Percentiles rank a stretch among this genome's conserved stretches.
Conservation (phyloP, 2,888 invertebrate genomes). For the Mechanitis mazaeus region DNA sequence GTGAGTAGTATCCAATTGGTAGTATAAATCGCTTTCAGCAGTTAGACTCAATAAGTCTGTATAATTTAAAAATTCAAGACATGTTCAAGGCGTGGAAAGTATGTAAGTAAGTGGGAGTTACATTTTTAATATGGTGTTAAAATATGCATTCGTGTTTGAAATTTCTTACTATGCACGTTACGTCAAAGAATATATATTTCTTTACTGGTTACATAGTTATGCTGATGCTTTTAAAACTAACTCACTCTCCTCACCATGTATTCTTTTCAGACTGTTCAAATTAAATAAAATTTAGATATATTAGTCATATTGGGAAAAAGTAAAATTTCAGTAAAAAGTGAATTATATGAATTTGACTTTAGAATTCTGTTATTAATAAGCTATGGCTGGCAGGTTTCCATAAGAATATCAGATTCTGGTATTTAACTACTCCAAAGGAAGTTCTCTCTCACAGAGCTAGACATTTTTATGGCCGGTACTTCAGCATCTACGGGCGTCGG, state of each 20-base stretch:
- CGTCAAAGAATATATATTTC: too few relatives aligned
- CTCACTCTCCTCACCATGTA: too few relatives aligned
- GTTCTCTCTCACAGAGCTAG: conserved; percentile 50
- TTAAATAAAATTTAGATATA: too few relatives aligned
- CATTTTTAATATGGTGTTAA: too few relatives aligned
- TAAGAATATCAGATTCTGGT: conserved; percentile 53
- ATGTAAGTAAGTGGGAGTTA: background rate
- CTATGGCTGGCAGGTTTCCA: conserved; percentile 60
- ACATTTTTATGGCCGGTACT: conserved; percentile 54
- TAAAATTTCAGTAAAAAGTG: too few relatives aligned
- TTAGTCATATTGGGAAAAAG: too few relatives aligned
- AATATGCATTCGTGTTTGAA: background rate
- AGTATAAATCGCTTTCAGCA: background rate
- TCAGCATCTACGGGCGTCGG: conserved; percentile 33
- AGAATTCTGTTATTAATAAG: conserved; percentile 50
- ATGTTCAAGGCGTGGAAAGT: background rate
- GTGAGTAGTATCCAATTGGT: background rate
- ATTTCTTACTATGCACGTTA: too few relatives aligned
- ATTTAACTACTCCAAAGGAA: conserved; percentile 49
- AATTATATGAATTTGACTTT: conserved; percentile 44
- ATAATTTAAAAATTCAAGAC: background rate
- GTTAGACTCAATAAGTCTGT: background rate
- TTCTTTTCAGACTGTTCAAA: too few relatives aligned
- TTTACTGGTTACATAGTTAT: too few relatives aligned
- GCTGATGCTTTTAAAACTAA: too few relatives aligned